Evolutionary conservation across 2,888 invertebrate genomes (phyloP), one percentile per base, ranked within the genome.

Genomic region (Leucania comma): DNA sequence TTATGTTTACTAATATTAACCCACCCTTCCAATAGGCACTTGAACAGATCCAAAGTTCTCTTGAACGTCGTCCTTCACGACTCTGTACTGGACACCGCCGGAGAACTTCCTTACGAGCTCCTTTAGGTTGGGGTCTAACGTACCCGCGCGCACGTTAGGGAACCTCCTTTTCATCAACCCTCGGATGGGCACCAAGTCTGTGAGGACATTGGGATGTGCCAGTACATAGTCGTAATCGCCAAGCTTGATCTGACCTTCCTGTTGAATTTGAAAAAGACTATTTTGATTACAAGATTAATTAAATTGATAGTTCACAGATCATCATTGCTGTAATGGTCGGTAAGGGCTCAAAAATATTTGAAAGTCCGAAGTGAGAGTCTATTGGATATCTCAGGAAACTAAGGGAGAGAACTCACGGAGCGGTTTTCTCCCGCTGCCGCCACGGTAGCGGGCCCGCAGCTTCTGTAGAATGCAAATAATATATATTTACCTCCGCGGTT

Each of bases 121-220:
- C 0, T 89, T 90, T 0, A 98, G 90, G 90, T 98, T 96, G 1
- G 94, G 79, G 67, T 97, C 97, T 26, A 99, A 88, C 1, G 98
- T 98, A 51, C 98, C 98, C 51, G 86, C 81, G 86, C 96, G 90
- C 0, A 97, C 92, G 85, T 96, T 97, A 0, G 99, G 99, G 91
- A 98, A 98, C 85, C 97, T 97, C 75, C 95, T 97, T 87, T 97
- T 98, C 96, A 99, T 95, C 57, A 98, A 89, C 2, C 98, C 98
- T 77, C 98, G 96, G 69, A 99, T 94, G 0, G 97, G 96, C 1
- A 98, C 97, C 50, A 99, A 88, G 64, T 98, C 98, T 0, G 98
- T 97, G 61, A 98, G 90, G 75, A 98, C 98, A 88, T 97, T 97
- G 0, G 98, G 97, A 94, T 98, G 98, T 0, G 98, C 98, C 20